Evolutionary conservation across 2,113 vertebrate species (phyloP).

Genomic region (Psephotus haematonotus): DNA sequence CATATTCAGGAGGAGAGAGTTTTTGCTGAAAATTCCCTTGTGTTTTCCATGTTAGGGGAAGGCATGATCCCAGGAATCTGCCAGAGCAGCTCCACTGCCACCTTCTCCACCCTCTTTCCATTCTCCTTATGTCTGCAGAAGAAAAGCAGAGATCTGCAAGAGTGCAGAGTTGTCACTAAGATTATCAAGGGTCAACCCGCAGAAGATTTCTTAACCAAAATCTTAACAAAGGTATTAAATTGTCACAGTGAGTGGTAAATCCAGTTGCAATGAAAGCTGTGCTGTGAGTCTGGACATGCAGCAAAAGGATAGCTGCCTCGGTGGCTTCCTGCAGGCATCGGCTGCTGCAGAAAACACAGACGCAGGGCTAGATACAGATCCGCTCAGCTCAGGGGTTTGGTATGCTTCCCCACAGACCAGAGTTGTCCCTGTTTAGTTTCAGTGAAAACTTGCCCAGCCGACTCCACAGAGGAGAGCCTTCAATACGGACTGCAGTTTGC

Average conservation of each 20-base stretch:
- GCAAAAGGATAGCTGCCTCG: fast-evolving
- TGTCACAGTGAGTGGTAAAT: neutral
- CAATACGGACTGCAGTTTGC: neutral
- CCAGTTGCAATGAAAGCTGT: fast-evolving
- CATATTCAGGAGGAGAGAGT: neutral
- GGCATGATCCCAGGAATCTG: neutral
- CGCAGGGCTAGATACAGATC: neutral
- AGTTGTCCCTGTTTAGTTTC: conserved; percentile 5
- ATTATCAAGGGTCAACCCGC: neutral
- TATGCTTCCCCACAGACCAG: neutral
- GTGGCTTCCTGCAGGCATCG: neutral
- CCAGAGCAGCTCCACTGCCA: neutral
- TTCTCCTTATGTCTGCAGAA: fast-evolving
- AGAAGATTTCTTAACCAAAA: neutral
- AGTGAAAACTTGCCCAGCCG: neutral
- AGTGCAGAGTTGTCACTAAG: fast-evolving
- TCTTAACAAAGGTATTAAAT: neutral
- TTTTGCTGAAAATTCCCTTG: neutral
- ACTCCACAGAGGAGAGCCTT: neutral
- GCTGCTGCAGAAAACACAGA: neutral
- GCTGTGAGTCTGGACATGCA: fast-evolving
- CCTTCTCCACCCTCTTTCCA: neutral
- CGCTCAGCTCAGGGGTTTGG: neutral
- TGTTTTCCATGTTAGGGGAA: neutral
- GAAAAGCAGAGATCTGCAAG: neutral